Evolutionary conservation across 2,113 vertebrate species (phyloP).

Genomic region (Stigmatopora nigra): DNA sequence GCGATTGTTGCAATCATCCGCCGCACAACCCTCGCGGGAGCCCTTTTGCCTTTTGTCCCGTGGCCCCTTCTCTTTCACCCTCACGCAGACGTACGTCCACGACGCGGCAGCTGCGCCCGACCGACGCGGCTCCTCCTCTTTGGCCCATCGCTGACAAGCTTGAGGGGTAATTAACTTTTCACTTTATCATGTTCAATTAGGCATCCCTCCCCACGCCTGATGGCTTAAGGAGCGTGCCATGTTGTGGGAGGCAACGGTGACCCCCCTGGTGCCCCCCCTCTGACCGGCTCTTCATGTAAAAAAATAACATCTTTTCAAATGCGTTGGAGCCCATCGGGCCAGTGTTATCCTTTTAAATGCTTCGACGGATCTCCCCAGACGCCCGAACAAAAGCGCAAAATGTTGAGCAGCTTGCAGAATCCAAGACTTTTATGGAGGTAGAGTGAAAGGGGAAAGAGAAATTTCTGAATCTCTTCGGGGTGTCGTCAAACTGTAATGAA

Average conservation of each 20-base stretch:
- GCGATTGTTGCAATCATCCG: conserved; percentile 97
- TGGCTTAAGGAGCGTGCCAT: conserved; percentile 68
- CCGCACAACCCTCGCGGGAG: conserved; percentile 89
- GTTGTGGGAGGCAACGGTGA: conserved; percentile 83
- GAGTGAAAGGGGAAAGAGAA: neutral
- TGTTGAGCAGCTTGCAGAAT: neutral
- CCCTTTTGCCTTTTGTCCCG: conserved; percentile 89
- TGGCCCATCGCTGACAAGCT: conserved; percentile 96
- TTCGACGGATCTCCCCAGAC: conserved; percentile 18
- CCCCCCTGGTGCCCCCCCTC: conserved; percentile 3
- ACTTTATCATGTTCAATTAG: conserved; percentile 99
- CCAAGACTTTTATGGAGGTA: neutral
- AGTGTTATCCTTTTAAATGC: conserved; percentile 12
- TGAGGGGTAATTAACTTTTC: conserved; percentile 99
- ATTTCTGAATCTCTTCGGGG: conserved; percentile 49
- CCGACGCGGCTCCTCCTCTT: conserved; percentile 78
- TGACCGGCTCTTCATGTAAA: conserved; percentile 58
- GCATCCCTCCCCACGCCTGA: conserved; percentile 71
- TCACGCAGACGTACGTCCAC: conserved; percentile 63
- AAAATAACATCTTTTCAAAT: conserved; percentile 66
- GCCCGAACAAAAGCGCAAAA: neutral
- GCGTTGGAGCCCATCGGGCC: conserved; percentile 48
- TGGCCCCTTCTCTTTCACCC: conserved; percentile 38
- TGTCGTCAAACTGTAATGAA: conserved; percentile 56
- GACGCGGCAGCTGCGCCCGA: conserved; percentile 88